Evolutionary conservation across 2,888 invertebrate species (phyloP).

Genomic region (Netelia virgata): DNA sequence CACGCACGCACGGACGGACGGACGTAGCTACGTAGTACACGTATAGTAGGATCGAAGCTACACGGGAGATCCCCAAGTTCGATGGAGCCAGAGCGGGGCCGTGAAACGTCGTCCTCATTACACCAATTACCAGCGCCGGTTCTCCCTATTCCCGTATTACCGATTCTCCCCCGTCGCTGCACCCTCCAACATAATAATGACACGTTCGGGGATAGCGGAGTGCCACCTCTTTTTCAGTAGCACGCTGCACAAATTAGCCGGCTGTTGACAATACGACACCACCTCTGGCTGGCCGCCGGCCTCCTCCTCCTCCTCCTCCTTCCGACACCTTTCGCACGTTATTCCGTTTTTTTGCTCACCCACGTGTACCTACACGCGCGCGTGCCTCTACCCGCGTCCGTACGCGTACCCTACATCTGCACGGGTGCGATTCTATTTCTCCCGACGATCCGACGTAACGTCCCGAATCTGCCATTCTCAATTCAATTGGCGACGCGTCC

Average conservation of each 20-base stretch:
- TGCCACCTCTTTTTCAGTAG: constrained; percentile 50
- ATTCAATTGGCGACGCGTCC: not conserved
- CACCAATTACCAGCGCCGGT: constrained; percentile 76
- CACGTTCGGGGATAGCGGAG: constrained; percentile 10
- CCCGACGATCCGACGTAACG: not conserved
- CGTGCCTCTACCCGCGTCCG: not conserved
- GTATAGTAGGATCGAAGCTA: constrained; percentile 20
- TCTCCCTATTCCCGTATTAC: constrained; percentile 71
- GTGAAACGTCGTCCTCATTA: constrained; percentile 81
- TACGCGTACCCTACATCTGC: not conserved
- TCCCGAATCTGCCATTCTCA: not conserved
- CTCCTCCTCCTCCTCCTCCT: constrained; percentile 18
- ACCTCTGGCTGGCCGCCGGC: constrained; percentile 28
- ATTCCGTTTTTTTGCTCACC: not conserved
- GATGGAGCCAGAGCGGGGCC: constrained; percentile 77
- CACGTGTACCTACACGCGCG: not conserved
- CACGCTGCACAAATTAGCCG: constrained; percentile 67
- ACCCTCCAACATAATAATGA: constrained; percentile 26
- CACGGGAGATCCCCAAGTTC: constrained; percentile 72
- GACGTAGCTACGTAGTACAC: no score
- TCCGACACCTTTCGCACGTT: constrained; percentile 43
- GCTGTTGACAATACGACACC: constrained; percentile 66
- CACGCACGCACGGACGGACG: no score
- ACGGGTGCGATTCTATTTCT: not conserved
- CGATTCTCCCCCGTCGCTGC: constrained; percentile 52